Evolutionary conservation across 2,113 vertebrate genomes (phyloP), one percentile per base, ranked within the genome.

Genomic region (Prochilodus magdalenae): DNA sequence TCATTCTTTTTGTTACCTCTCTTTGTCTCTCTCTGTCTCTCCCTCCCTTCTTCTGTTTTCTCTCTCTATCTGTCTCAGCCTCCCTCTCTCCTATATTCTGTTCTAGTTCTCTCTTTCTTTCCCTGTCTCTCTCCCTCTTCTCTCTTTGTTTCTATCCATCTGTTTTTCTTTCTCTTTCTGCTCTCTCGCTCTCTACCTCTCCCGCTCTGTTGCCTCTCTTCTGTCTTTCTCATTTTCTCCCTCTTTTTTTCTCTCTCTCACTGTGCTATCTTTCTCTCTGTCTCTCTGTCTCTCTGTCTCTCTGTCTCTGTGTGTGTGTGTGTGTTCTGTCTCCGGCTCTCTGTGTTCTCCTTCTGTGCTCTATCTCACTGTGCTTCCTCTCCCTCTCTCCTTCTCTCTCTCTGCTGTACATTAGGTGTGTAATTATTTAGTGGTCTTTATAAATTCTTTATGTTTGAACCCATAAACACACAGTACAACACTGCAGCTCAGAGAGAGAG

Each of bases 361-460:
- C 40, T 4, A 29, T 69, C 53, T 57, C 12, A 8, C 55, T 51
- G 15, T 24, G 29, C 47, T 77, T 33, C 30, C 16, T n/a, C 8
- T 78, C 12, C 24, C 1, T 30, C 10, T 72, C 47, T 59, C 62
- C 13, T 63, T 57, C 55, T 55, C 24, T 62, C 75, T 15, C 83
- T 80, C 83, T 47, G 69, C 87, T 87, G 81, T 86, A 81, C 87
- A 85, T 89, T 87, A 88, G 84, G 53, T 81, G 72, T 87, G 89
- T 87, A 92, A 92, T 92, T 93, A 91, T 93, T 92, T 89, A 90
- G 84, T 85, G 88, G 86, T 89, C 87, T 77, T 88, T 90, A 93
- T 93, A 73, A 93, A 92, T 93, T 91, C 88, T 94, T 93, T 90
- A 93, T 92, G 27, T 49, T 10, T 83, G 83, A 84, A 73, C 30